These are phyloP conservation scores for Hypselothyrea guttata DNA, from an alignment of 2,888 invertebrate genomes.

Conservation along the genomic window DNA sequence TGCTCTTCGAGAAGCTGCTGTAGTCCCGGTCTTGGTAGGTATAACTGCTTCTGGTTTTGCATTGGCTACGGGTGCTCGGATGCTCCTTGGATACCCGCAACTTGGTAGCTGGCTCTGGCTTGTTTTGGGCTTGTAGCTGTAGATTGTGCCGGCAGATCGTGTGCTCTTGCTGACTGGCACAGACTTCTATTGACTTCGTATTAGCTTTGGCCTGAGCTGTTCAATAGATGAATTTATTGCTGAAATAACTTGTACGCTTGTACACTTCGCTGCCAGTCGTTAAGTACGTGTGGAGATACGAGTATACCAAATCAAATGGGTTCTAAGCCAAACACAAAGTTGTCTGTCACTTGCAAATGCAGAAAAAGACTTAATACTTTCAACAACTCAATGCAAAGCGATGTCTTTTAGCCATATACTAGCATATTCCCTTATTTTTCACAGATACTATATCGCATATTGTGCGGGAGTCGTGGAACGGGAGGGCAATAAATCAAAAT, in stretches of 20 bases:
- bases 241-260: no score
- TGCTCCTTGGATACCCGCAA: slow-evolving; percentile 35
- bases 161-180: slow-evolving; percentile 13
- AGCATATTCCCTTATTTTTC: no score
- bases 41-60: slow-evolving; percentile 59
- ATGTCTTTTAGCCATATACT: slow-evolving; percentile 16
- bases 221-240: no score
- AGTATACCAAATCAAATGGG: neutral
- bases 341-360: slow-evolving; percentile 35
- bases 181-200: slow-evolving; percentile 9
- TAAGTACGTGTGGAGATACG: no score
- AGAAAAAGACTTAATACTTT: slow-evolving; percentile 41
- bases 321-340: neutral
- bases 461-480: slow-evolving; percentile 34
- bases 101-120: slow-evolving; percentile 55
- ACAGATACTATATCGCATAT: slow-evolving; percentile 21
- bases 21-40: slow-evolving; percentile 13
- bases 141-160: slow-evolving; percentile 37
- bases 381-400: slow-evolving; percentile 64
- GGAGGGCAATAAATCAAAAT: slow-evolving; percentile 70
- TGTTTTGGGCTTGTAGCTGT: slow-evolving; percentile 57
- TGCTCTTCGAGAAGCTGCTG: slow-evolving; percentile 3
- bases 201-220: neutral
- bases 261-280: no score
- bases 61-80: slow-evolving; percentile 28